A percentile compares a stretch with the other conserved stretches of the same genome.
phyloP scores from a whole-genome alignment of 2,888 invertebrate genomes.

The Saturnia japonica region DNA sequence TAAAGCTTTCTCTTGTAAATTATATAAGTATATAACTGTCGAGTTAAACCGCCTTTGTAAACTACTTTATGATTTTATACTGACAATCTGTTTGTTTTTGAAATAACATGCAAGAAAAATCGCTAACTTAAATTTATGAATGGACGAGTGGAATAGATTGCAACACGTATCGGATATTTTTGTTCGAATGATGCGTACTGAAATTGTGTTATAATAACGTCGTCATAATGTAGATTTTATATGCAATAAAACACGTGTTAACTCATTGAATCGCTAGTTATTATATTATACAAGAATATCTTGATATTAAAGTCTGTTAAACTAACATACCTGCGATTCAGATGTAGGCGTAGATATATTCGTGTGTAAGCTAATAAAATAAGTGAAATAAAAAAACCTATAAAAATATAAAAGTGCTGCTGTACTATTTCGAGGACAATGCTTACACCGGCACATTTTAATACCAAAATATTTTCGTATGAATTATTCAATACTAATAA shows the following conservation, averaged over 20 bases:
- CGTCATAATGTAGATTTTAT: constrained; percentile 16
- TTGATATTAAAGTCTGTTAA: constrained; percentile 11
- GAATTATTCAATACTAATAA: constrained; percentile 1
- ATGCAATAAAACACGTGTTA: constrained; percentile 22
- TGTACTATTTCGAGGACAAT: background rate
- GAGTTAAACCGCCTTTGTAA: background rate
- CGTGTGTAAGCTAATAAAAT: constrained; percentile 10
- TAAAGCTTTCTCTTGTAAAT: background rate
- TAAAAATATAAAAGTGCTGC: constrained; percentile 6
- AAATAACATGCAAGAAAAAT: background rate
- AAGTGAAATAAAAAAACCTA: constrained; percentile 6
- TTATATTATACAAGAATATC: constrained; percentile 13
- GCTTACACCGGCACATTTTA: background rate
- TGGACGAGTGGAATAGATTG: background rate
- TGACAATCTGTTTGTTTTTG: background rate
- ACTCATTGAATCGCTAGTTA: constrained; percentile 18
- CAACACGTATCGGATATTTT: background rate
- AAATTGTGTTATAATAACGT: constrained; percentile 18
- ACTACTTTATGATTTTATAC: background rate
- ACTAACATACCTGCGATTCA: background rate
- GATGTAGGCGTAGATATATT: constrained; percentile 13
- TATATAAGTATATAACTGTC: background rate
- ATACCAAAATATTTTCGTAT: background rate
- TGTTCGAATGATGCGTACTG: constrained; percentile 12
- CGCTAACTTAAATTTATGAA: background rate